Conservation (phyloP, 53 echinoderm and acorn worm genomes). For the Mesocentrotus franciscanus region DNA sequence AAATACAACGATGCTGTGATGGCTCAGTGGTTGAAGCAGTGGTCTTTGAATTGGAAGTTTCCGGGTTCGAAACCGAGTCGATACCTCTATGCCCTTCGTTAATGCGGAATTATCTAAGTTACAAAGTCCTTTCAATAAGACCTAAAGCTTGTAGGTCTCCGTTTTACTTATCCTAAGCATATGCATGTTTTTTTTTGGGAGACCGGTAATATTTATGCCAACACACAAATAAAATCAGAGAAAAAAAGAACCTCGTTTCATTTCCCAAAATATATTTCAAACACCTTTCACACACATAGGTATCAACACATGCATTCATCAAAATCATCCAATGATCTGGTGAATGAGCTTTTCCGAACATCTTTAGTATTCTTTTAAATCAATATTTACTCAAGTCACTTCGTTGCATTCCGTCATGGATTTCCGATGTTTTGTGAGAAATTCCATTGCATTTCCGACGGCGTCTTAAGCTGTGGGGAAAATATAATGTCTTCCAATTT, state of each 20-base stretch:
- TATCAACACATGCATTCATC: background rate
- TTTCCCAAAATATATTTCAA: too few species aligned
- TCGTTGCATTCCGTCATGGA: background rate
- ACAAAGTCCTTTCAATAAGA: too few species aligned
- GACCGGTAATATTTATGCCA: too few species aligned
- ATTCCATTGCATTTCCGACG: background rate
- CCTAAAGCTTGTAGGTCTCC: too few species aligned
- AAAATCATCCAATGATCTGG: background rate
- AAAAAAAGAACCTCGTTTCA: too few species aligned
- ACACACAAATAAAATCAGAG: too few species aligned
- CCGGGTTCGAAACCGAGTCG: background rate
- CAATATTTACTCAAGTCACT: background rate
- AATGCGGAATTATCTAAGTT: too few species aligned
- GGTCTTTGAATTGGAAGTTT: background rate
- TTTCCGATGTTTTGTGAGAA: background rate
- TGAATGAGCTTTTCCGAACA: background rate
- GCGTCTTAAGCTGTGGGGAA: background rate
- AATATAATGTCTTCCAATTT: background rate
- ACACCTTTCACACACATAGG: background rate
- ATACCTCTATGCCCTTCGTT: background rate
- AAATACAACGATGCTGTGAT: background rate
- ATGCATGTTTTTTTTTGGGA: too few species aligned
- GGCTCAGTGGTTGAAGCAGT: background rate
- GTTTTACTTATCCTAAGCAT: too few species aligned
- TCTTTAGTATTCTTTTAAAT: background rate